Base-by-base conservation (phyloP, 2,113 vertebrate genomes). In the Onychostruthus taczanowskii region DNA sequence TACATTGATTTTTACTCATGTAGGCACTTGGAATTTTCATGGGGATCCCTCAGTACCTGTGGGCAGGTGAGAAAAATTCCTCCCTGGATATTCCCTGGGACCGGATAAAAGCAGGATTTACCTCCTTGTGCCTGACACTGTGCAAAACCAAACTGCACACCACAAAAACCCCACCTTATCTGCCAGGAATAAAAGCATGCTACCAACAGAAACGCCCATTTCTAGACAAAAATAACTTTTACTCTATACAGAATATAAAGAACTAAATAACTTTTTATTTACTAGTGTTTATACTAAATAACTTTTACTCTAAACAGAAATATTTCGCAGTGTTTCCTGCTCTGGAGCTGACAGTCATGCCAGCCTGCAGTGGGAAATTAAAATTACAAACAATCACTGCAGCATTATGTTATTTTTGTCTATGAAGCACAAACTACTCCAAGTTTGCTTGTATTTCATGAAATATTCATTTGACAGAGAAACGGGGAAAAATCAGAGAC, bases 91-190 rank as follows among this genome's bases (percentile, higher is more conserved):
- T 43, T 22, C 16, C 3, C 1, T 44, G 16, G 10, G 16, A 11
- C 23, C 28, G 47, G 28, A 3, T 3, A 17, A 52, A 41, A 52
- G 24, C 26, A 61, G 67, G 43, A 76, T 31, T 61, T 35, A 10
- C 31, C 62, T 59, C 66, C 58, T 30, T 0, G 3, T 7, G 3
- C 37, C 53, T 6, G 16, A 11, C 1, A 16, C 12, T 20, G 28
- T 2, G 23, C 44, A 46, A 46, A 69, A 46, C 10, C 66, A 63
- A 90, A 56, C 30, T 11, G 14, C 66, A 47, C 37, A 24, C 21
- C 62, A 55, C 31, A 4, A 33, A 66, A 66, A 13, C 0, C 11
- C 9, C 28, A 3, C 17, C 4, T 5, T 58, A 7, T 33, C 4
- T 19, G 4, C 26, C 37, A 41, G 16, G 33, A 55, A 88, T 55